Conservation (phyloP, 2,113 vertebrate genomes). For the Loxodonta africana region DNA sequence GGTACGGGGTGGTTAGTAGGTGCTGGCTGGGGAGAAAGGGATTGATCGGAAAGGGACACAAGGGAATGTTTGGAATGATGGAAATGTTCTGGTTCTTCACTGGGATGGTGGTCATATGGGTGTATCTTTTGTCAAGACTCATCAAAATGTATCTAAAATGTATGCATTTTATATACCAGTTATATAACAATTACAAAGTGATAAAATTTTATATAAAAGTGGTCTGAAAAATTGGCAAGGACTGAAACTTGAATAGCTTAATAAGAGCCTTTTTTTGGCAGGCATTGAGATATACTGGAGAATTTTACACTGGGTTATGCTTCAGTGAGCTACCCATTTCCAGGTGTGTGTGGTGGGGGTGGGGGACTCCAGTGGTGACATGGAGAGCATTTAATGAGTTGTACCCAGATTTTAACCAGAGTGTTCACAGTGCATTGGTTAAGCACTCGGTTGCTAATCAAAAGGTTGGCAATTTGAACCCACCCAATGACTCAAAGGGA, state of each 20-base stretch:
- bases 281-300: rapidly evolving
- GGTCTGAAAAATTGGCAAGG: background rate
- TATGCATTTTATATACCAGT: background rate
- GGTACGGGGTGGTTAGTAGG: background rate
- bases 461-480: no score
- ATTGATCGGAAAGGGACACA: background rate
- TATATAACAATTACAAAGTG: background rate
- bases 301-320: background rate
- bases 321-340: rapidly evolving
- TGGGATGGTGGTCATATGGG: background rate
- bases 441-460: no score
- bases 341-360: no score
- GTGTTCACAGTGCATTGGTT: no score
- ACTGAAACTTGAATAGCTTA: background rate
- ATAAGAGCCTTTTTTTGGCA: no score
- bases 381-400: rapidly evolving
- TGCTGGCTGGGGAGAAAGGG: background rate
- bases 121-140: background rate
- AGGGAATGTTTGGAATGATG: background rate
- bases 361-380: rapidly evolving
- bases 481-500: no score
- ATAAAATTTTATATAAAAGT: background rate
- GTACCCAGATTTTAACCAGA: rapidly evolving
- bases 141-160: background rate
- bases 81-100: background rate